These are phyloP conservation scores for Seriola dumerili DNA, from an alignment of 2,113 vertebrate genomes.

Conservation along the genomic window DNA sequence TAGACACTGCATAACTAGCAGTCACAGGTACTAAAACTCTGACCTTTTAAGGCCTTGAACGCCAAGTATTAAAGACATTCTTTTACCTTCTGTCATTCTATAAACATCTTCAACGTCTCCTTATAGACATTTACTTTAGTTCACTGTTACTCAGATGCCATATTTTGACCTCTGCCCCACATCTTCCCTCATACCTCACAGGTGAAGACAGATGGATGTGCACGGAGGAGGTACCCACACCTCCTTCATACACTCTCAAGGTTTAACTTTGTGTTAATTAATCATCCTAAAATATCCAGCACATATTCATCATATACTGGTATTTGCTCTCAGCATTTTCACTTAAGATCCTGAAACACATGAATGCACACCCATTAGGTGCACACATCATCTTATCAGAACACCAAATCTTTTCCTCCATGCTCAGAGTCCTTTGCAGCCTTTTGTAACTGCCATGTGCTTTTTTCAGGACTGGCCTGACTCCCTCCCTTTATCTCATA, in stretches of 20 bases:
- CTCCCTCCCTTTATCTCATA: not conserved
- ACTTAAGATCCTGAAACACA: not conserved
- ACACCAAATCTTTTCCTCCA: not conserved
- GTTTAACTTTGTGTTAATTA: constrained; percentile 8
- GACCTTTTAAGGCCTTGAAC: not conserved
- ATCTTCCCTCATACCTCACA: constrained; percentile 19
- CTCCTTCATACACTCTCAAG: not conserved
- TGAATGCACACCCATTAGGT: not conserved
- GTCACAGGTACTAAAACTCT: constrained; percentile 10
- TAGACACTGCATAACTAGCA: not conserved
- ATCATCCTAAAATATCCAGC: not conserved
- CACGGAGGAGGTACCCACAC: not conserved
- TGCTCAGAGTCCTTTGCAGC: not conserved
- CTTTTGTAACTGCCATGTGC: not conserved
- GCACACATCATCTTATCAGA: not conserved
- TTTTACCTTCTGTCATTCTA: not conserved
- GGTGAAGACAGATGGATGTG: constrained; percentile 39
- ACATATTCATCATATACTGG: not conserved
- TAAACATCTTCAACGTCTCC: constrained; percentile 1
- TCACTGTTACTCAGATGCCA: constrained; percentile 3
- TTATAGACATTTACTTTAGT: constrained; percentile 8
- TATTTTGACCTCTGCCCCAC: constrained; percentile 1
- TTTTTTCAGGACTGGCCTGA: not conserved
- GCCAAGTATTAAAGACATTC: not conserved
- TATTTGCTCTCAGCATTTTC: not conserved